These are phyloP conservation scores for Scomberomorus guttatus DNA, from an alignment of 2,797 vertebrate genomes.

Conservation along the genomic window DNA sequence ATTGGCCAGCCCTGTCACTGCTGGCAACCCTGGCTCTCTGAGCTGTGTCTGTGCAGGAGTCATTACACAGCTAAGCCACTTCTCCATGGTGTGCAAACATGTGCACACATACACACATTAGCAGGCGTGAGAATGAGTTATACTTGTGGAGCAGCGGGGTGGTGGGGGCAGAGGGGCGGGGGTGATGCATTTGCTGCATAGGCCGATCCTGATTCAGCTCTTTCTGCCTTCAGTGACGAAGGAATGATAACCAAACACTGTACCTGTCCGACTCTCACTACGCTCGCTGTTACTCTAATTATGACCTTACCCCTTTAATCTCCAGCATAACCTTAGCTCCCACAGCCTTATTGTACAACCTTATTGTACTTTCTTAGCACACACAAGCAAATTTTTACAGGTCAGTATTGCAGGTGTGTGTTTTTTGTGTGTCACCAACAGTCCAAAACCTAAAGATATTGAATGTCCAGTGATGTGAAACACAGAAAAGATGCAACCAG, in stretches of 20 bases:
- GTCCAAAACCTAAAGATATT: no score
- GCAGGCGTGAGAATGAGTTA: conserved; percentile 56
- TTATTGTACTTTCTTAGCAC: background rate
- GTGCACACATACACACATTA: conserved; percentile 45
- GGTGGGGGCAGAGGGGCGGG: background rate
- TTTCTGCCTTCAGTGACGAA: conserved; percentile 43
- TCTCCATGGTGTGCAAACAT: conserved; percentile 21
- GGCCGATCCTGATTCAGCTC: conserved; percentile 71
- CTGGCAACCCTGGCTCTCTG: conserved; percentile 27
- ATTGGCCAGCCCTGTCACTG: conserved; percentile 55
- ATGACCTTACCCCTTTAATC: conserved; percentile 22
- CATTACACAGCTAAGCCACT: conserved; percentile 65
- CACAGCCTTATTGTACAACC: conserved; percentile 1
- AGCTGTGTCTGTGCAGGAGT: conserved; percentile 63
- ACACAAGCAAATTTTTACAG: background rate
- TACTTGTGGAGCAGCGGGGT: conserved; percentile 34
- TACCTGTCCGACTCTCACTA: conserved; percentile 21
- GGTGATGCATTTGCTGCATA: conserved; percentile 56
- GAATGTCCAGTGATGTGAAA: background rate
- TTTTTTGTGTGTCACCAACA: no score
- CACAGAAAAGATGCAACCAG: background rate
- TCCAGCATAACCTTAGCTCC: conserved; percentile 20
- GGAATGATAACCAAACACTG: conserved; percentile 23
- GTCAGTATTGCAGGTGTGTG: background rate
- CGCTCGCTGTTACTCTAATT: conserved; percentile 13